phyloP scores from a whole-genome alignment of 53 echinoderm and acorn worm species.

The Arbacia lixula region DNA sequence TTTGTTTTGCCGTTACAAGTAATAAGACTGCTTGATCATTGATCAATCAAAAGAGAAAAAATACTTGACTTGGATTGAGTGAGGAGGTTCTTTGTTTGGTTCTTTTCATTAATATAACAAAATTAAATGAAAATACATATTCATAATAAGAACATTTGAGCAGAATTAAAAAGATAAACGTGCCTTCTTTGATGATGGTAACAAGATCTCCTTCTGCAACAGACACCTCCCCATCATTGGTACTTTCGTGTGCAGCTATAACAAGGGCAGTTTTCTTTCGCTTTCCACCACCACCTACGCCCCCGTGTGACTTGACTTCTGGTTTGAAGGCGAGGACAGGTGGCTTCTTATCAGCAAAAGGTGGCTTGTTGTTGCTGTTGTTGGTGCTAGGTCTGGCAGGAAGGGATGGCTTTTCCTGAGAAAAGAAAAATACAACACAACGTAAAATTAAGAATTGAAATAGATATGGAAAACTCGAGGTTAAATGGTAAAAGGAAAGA shows the following conservation, averaged over 20 bases:
- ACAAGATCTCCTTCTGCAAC: slow-evolving; percentile 56
- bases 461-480: too few species aligned
- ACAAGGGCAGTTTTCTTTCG: slow-evolving; percentile 50
- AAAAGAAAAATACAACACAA: too few species aligned
- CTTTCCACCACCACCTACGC: background rate
- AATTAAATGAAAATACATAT: too few species aligned
- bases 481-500: too few species aligned
- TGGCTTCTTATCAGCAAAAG: background rate
- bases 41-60: too few species aligned
- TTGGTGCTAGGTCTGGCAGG: slow-evolving; percentile 35
- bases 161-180: background rate
- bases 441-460: too few species aligned
- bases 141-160: too few species aligned
- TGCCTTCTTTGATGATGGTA: slow-evolving; percentile 34
- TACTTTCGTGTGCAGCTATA: slow-evolving; percentile 16
- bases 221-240: slow-evolving; percentile 31
- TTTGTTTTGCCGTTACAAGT: too few species aligned
- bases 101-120: too few species aligned
- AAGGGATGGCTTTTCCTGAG: slow-evolving; percentile 15
- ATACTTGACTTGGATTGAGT: too few species aligned
- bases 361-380: background rate
- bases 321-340: slow-evolving; percentile 34
- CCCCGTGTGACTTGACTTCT: background rate
- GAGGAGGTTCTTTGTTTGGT: too few species aligned
- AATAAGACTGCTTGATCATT: too few species aligned